Evolutionary conservation across 2,113 vertebrate genomes (phyloP).

Genomic region (Poicephalus meyeri): DNA sequence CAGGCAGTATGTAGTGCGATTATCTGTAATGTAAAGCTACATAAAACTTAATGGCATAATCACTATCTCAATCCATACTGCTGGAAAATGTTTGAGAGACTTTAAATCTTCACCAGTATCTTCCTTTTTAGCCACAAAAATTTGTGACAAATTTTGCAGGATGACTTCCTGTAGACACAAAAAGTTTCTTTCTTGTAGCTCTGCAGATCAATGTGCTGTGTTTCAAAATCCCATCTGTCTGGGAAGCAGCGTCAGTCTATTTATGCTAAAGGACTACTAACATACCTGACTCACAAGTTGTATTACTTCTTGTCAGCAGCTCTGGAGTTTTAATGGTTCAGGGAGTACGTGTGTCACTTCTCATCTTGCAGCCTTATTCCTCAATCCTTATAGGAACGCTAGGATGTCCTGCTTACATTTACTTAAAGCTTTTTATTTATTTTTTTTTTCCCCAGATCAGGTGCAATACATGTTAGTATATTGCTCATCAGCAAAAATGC

Average conservation of each 20-base stretch:
- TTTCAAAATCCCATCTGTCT: not conserved
- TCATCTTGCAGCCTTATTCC: not conserved
- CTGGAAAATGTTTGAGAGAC: not conserved
- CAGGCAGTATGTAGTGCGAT: not conserved
- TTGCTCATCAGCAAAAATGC: not conserved
- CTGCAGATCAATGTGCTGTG: not conserved
- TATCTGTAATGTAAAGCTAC: not conserved
- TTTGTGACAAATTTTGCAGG: not conserved
- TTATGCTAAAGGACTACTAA: not conserved
- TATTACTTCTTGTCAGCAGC: not conserved
- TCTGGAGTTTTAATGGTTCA: not conserved
- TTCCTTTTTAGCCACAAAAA: not conserved
- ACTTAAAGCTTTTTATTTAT: not conserved
- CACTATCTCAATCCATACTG: not conserved
- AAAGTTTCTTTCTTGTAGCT: not conserved
- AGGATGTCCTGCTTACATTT: not conserved
- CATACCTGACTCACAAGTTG: not conserved
- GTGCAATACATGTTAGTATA: not conserved
- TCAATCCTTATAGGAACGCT: not conserved
- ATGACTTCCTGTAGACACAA: not conserved
- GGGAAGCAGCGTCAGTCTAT: not conserved
- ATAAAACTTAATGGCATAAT: not conserved
- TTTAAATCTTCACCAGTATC: not conserved
- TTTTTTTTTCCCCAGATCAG: not conserved
- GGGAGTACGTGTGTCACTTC: not conserved